Conservation (phyloP, 2,888 invertebrate genomes). For the Bimastos eiseni region DNA sequence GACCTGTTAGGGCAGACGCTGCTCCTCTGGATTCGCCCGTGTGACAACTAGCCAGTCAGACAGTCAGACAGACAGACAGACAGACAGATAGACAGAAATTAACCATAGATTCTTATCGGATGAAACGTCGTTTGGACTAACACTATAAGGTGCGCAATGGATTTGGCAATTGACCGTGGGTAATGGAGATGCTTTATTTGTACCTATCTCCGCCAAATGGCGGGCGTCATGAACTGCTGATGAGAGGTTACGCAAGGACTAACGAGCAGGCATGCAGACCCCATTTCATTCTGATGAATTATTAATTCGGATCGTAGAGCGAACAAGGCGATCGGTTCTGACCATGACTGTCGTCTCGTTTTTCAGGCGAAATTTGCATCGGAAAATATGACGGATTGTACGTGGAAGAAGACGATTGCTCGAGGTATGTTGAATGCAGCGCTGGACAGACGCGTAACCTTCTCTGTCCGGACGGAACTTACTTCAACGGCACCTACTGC, state of each 20-base stretch:
- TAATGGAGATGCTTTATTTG: no score
- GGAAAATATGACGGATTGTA: slow-evolving; percentile 14
- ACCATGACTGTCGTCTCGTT: neutral
- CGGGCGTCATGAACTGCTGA: no score
- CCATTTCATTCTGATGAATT: no score
- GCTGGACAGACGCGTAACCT: neutral
- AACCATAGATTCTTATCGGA: no score
- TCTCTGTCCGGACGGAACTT: neutral
- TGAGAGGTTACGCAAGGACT: no score
- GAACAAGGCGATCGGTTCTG: neutral
- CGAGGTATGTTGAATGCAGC: neutral
- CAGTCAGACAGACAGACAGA: neutral
- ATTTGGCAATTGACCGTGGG: no score
- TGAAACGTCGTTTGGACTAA: no score
- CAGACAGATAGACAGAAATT: no score
- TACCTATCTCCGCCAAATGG: no score
- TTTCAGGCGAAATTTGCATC: neutral
- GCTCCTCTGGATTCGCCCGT: neutral
- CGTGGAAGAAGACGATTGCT: neutral
- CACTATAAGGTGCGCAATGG: no score
- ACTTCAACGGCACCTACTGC: slow-evolving; percentile 24
- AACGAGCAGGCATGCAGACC: no score
- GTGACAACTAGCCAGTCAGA: neutral
- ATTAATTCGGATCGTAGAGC: no score
- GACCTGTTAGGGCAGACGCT: neutral